phyloP scores from a whole-genome alignment of 2,888 invertebrate species.

The Cordilura impudica region DNA sequence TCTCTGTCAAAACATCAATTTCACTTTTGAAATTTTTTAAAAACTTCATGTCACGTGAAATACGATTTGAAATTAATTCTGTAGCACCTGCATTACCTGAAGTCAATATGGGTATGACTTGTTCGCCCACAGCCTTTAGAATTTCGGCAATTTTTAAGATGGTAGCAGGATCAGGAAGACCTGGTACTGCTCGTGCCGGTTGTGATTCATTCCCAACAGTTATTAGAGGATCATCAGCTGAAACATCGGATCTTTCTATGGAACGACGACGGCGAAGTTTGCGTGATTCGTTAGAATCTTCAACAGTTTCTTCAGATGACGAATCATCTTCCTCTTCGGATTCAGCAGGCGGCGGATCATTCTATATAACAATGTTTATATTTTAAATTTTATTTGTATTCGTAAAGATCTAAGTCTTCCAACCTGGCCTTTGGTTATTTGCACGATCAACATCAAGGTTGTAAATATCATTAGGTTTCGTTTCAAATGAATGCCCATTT shows the following conservation, averaged over 20 bases:
- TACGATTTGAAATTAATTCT: conserved; percentile 64
- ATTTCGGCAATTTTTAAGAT: conserved; percentile 73
- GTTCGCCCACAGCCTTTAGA: conserved; percentile 71
- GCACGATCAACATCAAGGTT: conserved; percentile 27
- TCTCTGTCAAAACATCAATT: conserved; percentile 51
- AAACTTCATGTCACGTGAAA: conserved; percentile 62
- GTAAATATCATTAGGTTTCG: conserved; percentile 42
- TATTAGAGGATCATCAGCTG: conserved; percentile 24
- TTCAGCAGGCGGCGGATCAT: conserved; percentile 18
- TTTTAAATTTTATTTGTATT: background rate
- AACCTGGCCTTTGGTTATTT: conserved; percentile 58
- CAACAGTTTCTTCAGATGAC: conserved; percentile 72
- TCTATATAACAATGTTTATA: conserved; percentile 14
- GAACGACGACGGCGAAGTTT: conserved; percentile 47
- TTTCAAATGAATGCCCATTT: conserved; percentile 51
- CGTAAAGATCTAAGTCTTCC: background rate
- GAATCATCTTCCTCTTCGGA: conserved; percentile 68
- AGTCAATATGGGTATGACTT: conserved; percentile 72
- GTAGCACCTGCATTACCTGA: conserved; percentile 67
- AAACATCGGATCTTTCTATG: conserved; percentile 48
- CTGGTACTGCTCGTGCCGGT: conserved; percentile 64
- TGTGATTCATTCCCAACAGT: conserved; percentile 11
- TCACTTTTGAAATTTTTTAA: conserved; percentile 64
- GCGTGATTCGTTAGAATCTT: conserved; percentile 67
- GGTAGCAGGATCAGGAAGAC: conserved; percentile 73